A percentile compares a stretch with the other conserved stretches of the same genome.
phyloP scores from a whole-genome alignment of 2,888 invertebrate genomes.

The Girardia tigrina region DNA sequence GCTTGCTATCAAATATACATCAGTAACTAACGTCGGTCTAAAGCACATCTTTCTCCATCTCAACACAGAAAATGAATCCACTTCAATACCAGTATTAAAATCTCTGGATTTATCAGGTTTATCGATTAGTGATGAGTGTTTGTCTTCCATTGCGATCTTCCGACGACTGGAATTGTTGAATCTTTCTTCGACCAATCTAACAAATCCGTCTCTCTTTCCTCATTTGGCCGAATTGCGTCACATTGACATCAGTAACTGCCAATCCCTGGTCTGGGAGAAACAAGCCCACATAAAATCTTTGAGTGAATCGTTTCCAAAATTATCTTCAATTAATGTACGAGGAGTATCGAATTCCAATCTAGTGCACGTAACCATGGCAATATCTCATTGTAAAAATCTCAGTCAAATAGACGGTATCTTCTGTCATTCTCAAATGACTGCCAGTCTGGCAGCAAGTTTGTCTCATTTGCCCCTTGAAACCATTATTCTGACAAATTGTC shows the following conservation, averaged over 20 bases:
- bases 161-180: background rate
- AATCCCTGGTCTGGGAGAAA: background rate
- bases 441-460: background rate
- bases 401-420: background rate
- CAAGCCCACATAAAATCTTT: background rate
- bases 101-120: too few species aligned
- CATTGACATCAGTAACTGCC: background rate
- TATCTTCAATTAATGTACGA: background rate
- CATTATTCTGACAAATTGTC: background rate
- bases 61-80: too few species aligned
- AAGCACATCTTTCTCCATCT: background rate
- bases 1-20: background rate
- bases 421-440: background rate
- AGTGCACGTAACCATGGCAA: background rate
- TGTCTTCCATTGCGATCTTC: too few species aligned
- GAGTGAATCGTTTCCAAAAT: background rate
- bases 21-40: background rate
- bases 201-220: background rate
- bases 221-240: background rate
- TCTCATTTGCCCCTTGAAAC: background rate
- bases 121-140: too few species aligned
- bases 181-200: background rate
- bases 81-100: too few species aligned
- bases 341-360: background rate
- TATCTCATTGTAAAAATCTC: background rate